A percentile compares a stretch with the other conserved stretches of the same genome.
These are phyloP conservation scores for Strix aluco DNA, from an alignment of 2,113 vertebrate species.

Conservation along the genomic window DNA sequence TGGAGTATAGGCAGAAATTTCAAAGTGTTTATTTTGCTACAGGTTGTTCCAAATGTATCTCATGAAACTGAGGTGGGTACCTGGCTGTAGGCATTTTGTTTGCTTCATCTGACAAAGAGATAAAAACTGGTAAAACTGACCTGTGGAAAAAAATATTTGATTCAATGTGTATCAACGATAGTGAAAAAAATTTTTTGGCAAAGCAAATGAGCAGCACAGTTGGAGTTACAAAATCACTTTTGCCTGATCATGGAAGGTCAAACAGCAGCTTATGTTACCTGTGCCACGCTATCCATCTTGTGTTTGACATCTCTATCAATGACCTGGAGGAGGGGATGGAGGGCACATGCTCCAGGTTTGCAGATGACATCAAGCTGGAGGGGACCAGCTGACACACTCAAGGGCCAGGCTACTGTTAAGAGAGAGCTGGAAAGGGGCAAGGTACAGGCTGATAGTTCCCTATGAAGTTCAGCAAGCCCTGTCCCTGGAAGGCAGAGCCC, in stretches of 20 bases:
- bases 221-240: not conserved
- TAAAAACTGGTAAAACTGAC: not conserved
- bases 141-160: not conserved
- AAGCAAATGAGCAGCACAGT: not conserved
- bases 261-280: not conserved
- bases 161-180: not conserved
- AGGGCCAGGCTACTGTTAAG: not conserved
- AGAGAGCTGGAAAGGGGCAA: not conserved
- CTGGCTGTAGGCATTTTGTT: not conserved
- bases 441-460: not conserved
- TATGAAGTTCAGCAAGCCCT: not conserved
- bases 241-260: not conserved
- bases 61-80: not conserved
- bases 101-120: not conserved
- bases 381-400: fast-evolving
- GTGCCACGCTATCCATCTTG: not conserved
- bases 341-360: not conserved
- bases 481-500: not conserved
- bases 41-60: not conserved
- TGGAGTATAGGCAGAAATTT: not conserved
- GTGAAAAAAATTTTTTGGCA: not conserved
- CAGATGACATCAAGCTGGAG: not conserved
- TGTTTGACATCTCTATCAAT: not conserved
- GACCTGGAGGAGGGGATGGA: not conserved
- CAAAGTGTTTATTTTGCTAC: not conserved